phyloP scores from a whole-genome alignment of 2,113 vertebrate species.

The Boulengerochromis microlepis region DNA sequence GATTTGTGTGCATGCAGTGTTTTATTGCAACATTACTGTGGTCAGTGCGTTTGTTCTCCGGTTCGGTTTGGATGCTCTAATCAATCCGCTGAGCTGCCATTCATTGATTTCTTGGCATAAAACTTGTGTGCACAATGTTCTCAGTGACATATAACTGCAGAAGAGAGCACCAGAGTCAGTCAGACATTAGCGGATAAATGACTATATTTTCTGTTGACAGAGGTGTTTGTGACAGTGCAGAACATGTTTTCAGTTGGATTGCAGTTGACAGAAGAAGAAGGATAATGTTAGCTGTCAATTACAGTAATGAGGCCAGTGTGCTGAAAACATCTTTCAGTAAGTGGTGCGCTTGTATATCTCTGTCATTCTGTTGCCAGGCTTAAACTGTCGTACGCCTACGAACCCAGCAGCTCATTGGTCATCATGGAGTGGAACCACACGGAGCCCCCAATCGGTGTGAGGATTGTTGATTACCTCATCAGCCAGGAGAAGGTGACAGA shows the following conservation, averaged over 20 bases:
- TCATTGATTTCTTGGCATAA: not conserved
- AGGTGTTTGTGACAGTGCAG: not conserved
- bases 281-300: not conserved
- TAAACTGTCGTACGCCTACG: conserved; percentile 83
- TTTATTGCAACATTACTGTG: not conserved
- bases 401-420: conserved; percentile 94
- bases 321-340: not conserved
- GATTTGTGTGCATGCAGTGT: not conserved
- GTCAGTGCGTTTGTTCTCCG: not conserved
- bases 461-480: conserved; percentile 93
- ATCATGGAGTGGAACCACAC: conserved; percentile 94
- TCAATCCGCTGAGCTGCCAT: not conserved
- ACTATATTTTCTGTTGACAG: not conserved
- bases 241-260: not conserved
- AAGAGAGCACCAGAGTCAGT: not conserved
- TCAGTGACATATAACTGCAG: not conserved
- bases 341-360: not conserved
- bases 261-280: not conserved
- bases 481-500: conserved; percentile 96
- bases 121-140: not conserved
- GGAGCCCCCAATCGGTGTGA: conserved; percentile 90
- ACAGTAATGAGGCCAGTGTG: not conserved
- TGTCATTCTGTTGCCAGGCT: conserved; percentile 69
- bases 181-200: not conserved
- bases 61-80: not conserved